Percentiles rank a stretch among this genome's conserved stretches.
These are phyloP conservation scores for Zelostemma sp. DNA, from an alignment of 1,140 invertebrate genomes.

Conservation along the genomic window DNA sequence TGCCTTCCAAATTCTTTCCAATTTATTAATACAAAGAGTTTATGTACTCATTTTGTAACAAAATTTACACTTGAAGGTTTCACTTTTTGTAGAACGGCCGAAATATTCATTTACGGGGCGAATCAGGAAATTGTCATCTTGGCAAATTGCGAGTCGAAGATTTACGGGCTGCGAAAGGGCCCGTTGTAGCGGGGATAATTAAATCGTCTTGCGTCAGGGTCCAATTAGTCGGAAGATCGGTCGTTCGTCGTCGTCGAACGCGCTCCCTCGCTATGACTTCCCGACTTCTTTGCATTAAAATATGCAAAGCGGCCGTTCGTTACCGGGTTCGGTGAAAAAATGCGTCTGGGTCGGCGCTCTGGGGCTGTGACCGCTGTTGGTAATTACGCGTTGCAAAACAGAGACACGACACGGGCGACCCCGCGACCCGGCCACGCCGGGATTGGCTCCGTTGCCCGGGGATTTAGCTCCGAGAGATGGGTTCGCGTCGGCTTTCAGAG, in stretches of 20 bases:
- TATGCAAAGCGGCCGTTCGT: constrained; percentile 57
- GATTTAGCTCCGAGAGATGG: constrained; percentile 14
- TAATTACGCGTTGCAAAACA: constrained; percentile 65
- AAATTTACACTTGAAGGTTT: no score
- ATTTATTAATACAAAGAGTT: no score
- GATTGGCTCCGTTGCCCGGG: background rate
- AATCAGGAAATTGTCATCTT: no score
- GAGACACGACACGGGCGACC: constrained; percentile 55
- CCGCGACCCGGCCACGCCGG: constrained; percentile 34
- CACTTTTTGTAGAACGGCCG: no score
- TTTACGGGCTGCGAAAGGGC: constrained; percentile 33
- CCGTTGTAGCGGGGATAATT: constrained; percentile 37
- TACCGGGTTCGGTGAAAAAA: constrained; percentile 51
- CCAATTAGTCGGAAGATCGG: constrained; percentile 40
- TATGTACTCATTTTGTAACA: no score
- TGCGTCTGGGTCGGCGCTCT: constrained; percentile 38
- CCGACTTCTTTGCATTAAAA: constrained; percentile 52
- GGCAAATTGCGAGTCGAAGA: constrained; percentile 11
- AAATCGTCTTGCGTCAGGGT: constrained; percentile 43
- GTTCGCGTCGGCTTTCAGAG: constrained; percentile 13
- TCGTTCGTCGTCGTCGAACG: constrained; percentile 7
- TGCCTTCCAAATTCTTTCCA: no score
- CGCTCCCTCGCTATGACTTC: constrained; percentile 56
- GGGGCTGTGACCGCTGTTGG: constrained; percentile 41
- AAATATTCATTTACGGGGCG: no score